Evolutionary conservation across 2,113 vertebrate genomes (phyloP).

Genomic region (Gymnobelideus leadbeateri): DNA sequence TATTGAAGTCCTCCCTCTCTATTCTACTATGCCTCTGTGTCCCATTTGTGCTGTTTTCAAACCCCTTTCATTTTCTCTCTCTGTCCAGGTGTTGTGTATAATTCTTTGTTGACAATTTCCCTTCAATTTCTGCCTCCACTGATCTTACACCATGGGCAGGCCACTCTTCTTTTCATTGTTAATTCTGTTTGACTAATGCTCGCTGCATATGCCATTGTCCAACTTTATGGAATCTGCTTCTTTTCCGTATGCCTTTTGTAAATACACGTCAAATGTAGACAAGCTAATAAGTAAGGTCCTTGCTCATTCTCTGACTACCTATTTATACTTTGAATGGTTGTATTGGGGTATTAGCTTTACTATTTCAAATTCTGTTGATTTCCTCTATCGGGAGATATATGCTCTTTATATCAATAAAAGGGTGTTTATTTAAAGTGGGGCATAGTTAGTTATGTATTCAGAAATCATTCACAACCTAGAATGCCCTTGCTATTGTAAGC

Average conservation of each 20-base stretch:
- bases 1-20: neutral
- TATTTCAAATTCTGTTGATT: neutral
- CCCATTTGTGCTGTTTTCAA: neutral
- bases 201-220: neutral
- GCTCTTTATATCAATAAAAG: neutral
- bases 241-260: neutral
- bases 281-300: neutral
- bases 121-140: neutral
- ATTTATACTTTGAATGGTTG: neutral
- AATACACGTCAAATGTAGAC: neutral
- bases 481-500: neutral
- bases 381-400: neutral
- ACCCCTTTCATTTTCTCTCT: neutral
- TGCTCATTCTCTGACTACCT: neutral
- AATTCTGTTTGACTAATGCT: neutral
- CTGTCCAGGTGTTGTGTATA: neutral
- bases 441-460: neutral
- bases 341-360: neutral
- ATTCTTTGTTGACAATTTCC: neutral
- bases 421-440: constrained; percentile 6
- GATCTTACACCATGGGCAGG: neutral
- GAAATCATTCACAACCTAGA: constrained; percentile 2
- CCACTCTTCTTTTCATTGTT: neutral
- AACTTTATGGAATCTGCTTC: neutral
- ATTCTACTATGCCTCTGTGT: neutral